Conservation (phyloP, 2,113 vertebrate species). For the Procavia capensis region DNA sequence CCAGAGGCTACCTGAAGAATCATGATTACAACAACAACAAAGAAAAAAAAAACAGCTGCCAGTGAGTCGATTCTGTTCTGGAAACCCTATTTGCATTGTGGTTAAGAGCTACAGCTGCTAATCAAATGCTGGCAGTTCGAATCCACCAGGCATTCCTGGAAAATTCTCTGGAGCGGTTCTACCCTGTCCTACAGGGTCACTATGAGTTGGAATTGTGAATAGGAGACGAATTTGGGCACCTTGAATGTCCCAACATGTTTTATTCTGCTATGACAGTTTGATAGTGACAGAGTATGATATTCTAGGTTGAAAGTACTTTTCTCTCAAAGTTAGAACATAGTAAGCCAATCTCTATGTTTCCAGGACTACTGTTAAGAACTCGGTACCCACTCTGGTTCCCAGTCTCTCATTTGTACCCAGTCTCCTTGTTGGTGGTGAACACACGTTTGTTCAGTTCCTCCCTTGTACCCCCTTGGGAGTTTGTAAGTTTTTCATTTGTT, state of each 20-base stretch:
- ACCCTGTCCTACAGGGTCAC: too few species aligned
- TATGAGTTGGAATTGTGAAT: too few species aligned
- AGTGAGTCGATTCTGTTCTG: too few species aligned
- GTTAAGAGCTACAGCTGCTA: too few species aligned
- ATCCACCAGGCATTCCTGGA: too few species aligned
- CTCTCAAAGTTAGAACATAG: neutral
- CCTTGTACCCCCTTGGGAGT: neutral
- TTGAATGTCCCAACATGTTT: neutral
- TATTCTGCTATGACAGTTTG: neutral
- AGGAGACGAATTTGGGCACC: neutral
- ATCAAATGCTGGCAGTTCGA: too few species aligned
- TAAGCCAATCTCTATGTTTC: neutral
- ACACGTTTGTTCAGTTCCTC: neutral
- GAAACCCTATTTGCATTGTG: too few species aligned
- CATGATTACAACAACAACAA: too few species aligned
- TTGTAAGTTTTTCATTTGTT: neutral
- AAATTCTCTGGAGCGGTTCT: too few species aligned
- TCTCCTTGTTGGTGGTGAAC: neutral
- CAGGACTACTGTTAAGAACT: neutral
- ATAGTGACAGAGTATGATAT: too few species aligned
- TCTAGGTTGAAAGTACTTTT: neutral
- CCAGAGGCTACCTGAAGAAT: neutral
- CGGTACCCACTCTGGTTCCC: neutral
- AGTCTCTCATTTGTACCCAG: neutral
- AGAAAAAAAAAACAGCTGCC: too few species aligned